Conservation (phyloP, 2,797 vertebrate species). For the Iguana delicatissima region DNA sequence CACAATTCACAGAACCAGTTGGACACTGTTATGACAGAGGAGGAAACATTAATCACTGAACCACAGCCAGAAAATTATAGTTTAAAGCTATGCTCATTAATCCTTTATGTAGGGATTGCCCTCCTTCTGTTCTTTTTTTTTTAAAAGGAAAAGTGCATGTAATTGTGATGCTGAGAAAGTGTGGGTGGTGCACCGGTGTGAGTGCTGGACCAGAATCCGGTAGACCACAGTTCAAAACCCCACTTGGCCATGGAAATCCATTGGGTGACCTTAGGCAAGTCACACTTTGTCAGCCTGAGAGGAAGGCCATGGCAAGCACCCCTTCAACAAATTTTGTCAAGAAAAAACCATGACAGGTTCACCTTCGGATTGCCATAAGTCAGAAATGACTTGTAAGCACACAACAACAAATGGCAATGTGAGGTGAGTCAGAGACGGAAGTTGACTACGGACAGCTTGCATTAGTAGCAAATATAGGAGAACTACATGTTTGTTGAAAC, state of each 20-base stretch:
- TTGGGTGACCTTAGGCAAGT: too few species aligned
- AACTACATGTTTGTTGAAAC: background rate
- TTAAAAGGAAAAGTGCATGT: background rate
- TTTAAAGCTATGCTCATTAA: constrained; percentile 64
- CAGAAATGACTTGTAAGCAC: too few species aligned
- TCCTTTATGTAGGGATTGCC: constrained; percentile 27
- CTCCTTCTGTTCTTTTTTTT: background rate
- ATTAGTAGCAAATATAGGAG: background rate
- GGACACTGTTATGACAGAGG: constrained; percentile 63
- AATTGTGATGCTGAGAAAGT: background rate
- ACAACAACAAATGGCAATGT: background rate
- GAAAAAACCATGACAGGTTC: too few species aligned
- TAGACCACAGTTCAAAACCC: too few species aligned
- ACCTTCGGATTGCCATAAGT: too few species aligned
- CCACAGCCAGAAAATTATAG: constrained; percentile 56
- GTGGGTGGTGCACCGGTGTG: background rate
- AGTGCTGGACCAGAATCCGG: too few species aligned
- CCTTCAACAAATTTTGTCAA: too few species aligned
- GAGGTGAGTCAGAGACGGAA: background rate
- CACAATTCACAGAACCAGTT: constrained; percentile 62
- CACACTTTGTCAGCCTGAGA: too few species aligned
- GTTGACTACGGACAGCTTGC: background rate
- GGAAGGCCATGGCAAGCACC: too few species aligned
- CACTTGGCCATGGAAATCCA: too few species aligned
- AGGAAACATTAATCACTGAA: constrained; percentile 66